Percentiles rank a stretch among this genome's conserved stretches.
phyloP scores from a whole-genome alignment of 2,888 invertebrate species.

The Acrocyrtus sp. region DNA sequence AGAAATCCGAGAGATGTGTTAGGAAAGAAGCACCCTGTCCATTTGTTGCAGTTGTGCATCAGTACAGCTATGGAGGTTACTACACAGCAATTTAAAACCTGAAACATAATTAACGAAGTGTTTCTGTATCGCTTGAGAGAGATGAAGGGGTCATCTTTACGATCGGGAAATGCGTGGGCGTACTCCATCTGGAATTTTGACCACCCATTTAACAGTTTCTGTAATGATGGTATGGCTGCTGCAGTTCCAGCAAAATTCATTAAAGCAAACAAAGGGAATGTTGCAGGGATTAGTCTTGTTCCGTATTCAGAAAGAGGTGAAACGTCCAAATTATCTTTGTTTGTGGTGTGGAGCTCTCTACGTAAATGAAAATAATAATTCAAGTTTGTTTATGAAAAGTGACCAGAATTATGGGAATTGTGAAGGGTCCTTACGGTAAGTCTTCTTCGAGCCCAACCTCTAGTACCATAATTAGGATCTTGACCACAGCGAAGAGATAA shows the following conservation, averaged over 20 bases:
- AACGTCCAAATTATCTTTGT: too few species aligned
- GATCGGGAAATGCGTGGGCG: not conserved
- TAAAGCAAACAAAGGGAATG: conserved; percentile 19
- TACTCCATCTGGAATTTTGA: conserved; percentile 14
- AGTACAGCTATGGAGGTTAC: not conserved
- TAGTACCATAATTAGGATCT: not conserved
- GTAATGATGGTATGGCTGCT: conserved; percentile 1
- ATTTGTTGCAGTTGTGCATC: not conserved
- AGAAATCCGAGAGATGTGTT: not conserved
- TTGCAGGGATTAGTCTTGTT: conserved; percentile 10
- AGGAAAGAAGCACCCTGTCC: conserved; percentile 8
- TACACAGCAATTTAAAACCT: not conserved
- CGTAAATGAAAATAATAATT: too few species aligned
- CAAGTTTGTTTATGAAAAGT: not conserved
- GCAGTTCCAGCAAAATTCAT: conserved; percentile 10
- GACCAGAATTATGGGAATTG: too few species aligned
- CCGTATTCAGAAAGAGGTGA: conserved; percentile 16
- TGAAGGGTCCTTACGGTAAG: too few species aligned
- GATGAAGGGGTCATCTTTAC: conserved; percentile 5
- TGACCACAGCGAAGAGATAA: not conserved
- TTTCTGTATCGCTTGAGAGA: conserved; percentile 2
- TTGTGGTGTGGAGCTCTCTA: not conserved
- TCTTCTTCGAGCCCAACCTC: too few species aligned
- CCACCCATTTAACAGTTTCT: conserved; percentile 3
- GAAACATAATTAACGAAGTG: not conserved